A percentile compares a stretch with the other conserved stretches of the same genome.
Conservation (phyloP, 2,113 vertebrate genomes). For the Grantiella picta region DNA sequence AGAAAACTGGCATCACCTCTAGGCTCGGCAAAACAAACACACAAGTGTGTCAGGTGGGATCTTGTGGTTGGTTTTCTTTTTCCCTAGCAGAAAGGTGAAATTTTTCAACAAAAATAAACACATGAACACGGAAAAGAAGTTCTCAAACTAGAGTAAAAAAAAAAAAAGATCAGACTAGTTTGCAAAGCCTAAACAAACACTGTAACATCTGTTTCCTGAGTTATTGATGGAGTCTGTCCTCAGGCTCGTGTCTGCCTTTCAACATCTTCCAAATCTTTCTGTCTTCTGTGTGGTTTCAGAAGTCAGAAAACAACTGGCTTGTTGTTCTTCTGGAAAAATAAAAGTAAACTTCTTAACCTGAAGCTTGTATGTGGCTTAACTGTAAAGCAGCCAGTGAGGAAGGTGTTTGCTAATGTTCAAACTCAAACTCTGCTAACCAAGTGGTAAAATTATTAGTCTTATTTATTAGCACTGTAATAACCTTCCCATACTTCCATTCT, state of each 20-base stretch:
- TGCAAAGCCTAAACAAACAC: neutral
- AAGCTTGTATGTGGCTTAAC: neutral
- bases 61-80: neutral
- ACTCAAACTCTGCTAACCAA: neutral
- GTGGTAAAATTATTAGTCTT: neutral
- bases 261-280: neutral
- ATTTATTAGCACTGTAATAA: neutral
- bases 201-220: neutral
- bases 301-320: neutral
- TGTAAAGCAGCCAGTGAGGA: neutral
- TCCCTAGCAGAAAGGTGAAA: neutral
- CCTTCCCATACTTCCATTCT: neutral
- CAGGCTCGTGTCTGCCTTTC: neutral
- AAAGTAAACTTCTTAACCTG: neutral
- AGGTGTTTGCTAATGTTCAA: neutral
- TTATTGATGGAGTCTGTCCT: neutral
- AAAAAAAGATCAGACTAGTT: neutral
- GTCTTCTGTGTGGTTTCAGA: neutral
- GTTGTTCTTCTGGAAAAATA: neutral
- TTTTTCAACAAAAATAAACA: neutral
- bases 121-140: neutral
- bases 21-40: neutral
- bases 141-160: neutral
- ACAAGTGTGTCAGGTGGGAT: neutral
- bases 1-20: neutral